phyloP scores from a whole-genome alignment of 23 tunicate species.

The Aplidium turbinatum region DNA sequence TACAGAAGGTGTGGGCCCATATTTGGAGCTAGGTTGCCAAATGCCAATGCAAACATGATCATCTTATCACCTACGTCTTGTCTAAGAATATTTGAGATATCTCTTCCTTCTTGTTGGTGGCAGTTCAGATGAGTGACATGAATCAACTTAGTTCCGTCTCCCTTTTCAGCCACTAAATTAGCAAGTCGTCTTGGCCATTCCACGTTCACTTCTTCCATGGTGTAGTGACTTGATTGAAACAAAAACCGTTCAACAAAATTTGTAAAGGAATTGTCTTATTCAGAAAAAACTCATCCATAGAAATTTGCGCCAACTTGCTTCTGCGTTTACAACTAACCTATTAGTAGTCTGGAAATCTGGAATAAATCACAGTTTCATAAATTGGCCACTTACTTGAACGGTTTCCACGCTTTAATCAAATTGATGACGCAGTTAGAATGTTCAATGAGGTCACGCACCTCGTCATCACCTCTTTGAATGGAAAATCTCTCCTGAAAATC shows the following conservation, averaged over 20 bases:
- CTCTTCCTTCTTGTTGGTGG: conserved; percentile 54
- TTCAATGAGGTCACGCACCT: conserved; percentile 60
- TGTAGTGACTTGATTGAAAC: conserved; percentile 35
- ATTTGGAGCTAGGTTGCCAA: no score
- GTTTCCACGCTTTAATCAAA: conserved; percentile 58
- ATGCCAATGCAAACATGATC: no score
- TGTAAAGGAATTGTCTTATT: not conserved
- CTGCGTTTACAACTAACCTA: no score
- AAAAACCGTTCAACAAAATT: not conserved
- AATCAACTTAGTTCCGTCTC: conserved; percentile 85
- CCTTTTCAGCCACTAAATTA: conserved; percentile 84
- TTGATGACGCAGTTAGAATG: conserved; percentile 91
- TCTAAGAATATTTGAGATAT: conserved; percentile 44
- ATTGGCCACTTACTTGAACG: conserved; percentile 32
- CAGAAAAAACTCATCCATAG: no score
- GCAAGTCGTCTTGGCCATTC: conserved; percentile 97
- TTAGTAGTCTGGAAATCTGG: no score
- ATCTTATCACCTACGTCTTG: conserved; percentile 68
- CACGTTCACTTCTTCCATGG: conserved; percentile 85
- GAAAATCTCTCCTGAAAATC: conserved; percentile 47
- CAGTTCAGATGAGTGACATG: conserved; percentile 79
- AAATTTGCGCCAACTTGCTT: no score
- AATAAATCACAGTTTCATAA: no score
- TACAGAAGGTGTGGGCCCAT: no score
- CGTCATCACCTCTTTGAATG: conserved; percentile 62